Evolutionary conservation across 2,888 invertebrate species (phyloP).

Genomic region (Rotaria socialis): DNA sequence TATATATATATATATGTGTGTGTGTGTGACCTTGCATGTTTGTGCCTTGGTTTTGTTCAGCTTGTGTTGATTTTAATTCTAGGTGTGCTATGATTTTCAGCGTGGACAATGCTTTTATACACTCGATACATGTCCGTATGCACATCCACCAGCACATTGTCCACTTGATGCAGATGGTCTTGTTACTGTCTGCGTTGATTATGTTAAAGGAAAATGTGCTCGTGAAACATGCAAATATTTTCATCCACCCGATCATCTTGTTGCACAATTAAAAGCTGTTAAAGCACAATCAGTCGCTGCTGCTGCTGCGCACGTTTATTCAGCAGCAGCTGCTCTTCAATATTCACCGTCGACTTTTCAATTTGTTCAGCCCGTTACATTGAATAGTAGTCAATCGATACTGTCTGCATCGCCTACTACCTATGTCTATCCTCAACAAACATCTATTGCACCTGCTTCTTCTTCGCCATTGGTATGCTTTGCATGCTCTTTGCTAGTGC

Average conservation of each 20-base stretch:
- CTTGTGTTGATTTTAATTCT: slow-evolving; percentile 27
- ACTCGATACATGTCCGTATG: slow-evolving; percentile 95
- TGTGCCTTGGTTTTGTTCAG: background rate
- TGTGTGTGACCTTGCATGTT: background rate
- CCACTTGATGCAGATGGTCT: slow-evolving; percentile 88
- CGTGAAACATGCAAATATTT: slow-evolving; percentile 99
- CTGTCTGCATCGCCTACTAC: slow-evolving; percentile 15
- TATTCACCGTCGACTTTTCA: slow-evolving; percentile 28
- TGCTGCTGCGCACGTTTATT: background rate
- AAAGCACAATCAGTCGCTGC: slow-evolving; percentile 25
- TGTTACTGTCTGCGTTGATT: slow-evolving; percentile 99
- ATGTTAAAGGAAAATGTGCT: slow-evolving; percentile 77
- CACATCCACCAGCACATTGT: slow-evolving; percentile 90
- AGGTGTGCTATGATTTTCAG: slow-evolving; percentile 88
- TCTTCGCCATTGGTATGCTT: slow-evolving; percentile 42
- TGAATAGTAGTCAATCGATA: background rate
- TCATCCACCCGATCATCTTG: slow-evolving; percentile 99
- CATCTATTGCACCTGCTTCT: slow-evolving; percentile 38
- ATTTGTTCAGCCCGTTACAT: background rate
- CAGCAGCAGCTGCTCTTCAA: background rate
- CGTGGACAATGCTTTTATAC: slow-evolving; percentile 95
- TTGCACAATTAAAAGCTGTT: slow-evolving; percentile 80
- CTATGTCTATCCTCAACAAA: slow-evolving; percentile 14
- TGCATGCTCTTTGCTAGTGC: background rate
- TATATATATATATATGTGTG: background rate